These are phyloP conservation scores for Morus bassanus DNA, from an alignment of 2,797 vertebrate genomes.

Conservation along the genomic window DNA sequence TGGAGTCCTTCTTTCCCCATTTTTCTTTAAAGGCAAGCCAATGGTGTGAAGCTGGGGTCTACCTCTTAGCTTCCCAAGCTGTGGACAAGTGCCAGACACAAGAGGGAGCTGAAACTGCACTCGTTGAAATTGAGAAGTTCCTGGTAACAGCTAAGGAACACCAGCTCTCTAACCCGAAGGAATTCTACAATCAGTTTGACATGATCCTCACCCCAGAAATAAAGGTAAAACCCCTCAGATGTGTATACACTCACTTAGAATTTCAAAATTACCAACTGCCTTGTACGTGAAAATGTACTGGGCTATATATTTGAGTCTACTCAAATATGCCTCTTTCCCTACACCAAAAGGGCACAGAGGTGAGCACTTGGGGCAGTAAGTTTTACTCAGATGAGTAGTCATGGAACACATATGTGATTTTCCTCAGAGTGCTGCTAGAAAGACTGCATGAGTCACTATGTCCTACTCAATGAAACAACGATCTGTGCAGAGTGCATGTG, in stretches of 20 bases:
- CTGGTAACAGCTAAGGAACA: conserved; percentile 83
- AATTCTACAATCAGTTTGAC: conserved; percentile 91
- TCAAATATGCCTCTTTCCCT: neutral
- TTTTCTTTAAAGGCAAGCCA: conserved; percentile 84
- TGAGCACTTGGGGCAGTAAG: neutral
- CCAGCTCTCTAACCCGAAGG: conserved; percentile 83
- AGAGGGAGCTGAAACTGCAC: conserved; percentile 90
- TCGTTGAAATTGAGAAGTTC: conserved; percentile 88
- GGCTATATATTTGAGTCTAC: neutral
- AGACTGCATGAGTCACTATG: neutral
- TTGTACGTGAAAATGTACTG: neutral
- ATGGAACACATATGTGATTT: neutral
- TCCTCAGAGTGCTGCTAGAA: neutral
- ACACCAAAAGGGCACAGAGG: neutral
- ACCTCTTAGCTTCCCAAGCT: conserved; percentile 94
- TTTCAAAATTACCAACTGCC: neutral
- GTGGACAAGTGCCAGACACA: conserved; percentile 96
- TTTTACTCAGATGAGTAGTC: neutral
- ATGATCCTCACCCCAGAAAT: conserved; percentile 83
- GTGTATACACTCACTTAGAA: neutral
- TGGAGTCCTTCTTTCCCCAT: neutral
- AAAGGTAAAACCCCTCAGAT: conserved; percentile 78
- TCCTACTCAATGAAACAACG: neutral
- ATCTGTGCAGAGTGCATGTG: neutral
- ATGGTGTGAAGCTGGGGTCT: conserved; percentile 94